A percentile compares a stretch with the other conserved stretches of the same genome.
Evolutionary conservation across 2,113 vertebrate species (phyloP).

Genomic region (Collichthys lucidus): DNA sequence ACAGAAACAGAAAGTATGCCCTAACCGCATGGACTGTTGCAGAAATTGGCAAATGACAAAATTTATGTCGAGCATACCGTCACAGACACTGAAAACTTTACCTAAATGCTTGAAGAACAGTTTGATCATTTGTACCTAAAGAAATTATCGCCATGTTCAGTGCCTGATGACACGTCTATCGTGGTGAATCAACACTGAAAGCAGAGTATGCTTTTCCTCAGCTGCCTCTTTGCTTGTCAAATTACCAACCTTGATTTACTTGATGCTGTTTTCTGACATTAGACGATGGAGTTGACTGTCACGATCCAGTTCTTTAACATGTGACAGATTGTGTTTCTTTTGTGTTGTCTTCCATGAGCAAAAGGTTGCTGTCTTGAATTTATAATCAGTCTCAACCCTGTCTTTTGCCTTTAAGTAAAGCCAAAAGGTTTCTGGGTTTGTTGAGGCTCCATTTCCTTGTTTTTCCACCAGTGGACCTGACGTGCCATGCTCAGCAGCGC

Average conservation of each 20-base stretch:
- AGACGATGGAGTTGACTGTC: neutral
- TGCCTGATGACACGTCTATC: neutral
- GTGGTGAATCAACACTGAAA: neutral
- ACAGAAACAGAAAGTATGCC: constrained; percentile 3
- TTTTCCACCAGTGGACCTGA: constrained; percentile 40
- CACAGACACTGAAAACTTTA: too few species aligned
- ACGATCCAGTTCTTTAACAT: neutral
- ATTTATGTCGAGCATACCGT: too few species aligned
- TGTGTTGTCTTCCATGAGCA: neutral
- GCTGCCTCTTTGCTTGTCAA: constrained; percentile 11
- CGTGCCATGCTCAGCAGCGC: constrained; percentile 28
- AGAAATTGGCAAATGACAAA: neutral
- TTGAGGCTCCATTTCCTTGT: constrained; percentile 40
- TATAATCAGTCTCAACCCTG: constrained; percentile 11
- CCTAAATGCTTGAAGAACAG: too few species aligned
- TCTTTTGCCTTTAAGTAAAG: constrained; percentile 41
- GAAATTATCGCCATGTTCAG: too few species aligned
- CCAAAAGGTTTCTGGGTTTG: constrained; percentile 41
- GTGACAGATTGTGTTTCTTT: constrained; percentile 21
- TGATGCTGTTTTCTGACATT: neutral
- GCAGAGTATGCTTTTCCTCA: neutral
- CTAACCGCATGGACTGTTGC: neutral
- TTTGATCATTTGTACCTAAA: too few species aligned
- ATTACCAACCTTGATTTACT: neutral
- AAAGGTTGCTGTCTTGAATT: constrained; percentile 14